Evolutionary conservation across 2,888 invertebrate species (phyloP).

Genomic region (Sarcophaga rosellei): DNA sequence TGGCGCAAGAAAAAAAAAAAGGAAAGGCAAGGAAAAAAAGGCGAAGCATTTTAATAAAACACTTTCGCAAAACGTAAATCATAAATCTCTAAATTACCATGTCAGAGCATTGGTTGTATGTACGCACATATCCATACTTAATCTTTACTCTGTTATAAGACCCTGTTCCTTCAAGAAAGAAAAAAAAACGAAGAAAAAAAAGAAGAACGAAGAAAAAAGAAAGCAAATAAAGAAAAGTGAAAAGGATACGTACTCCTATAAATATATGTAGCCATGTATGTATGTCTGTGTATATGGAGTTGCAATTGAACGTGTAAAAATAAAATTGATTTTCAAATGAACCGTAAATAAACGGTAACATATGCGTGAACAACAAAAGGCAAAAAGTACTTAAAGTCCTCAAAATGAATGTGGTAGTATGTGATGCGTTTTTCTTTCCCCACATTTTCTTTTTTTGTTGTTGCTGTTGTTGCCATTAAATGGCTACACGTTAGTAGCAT

Average conservation of each 20-base stretch:
- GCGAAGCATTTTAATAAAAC: conserved; percentile 56
- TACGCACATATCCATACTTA: not conserved
- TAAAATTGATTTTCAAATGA: conserved; percentile 74
- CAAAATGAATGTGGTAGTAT: not conserved
- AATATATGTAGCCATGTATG: not conserved
- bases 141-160: not conserved
- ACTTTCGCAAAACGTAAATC: conserved; percentile 46
- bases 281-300: conserved; percentile 2
- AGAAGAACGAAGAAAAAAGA: too few species aligned
- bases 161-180: too few species aligned
- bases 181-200: too few species aligned
- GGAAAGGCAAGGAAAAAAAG: not conserved
- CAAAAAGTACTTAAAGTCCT: conserved; percentile 53
- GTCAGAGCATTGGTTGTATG: conserved; percentile 1
- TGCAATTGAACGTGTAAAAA: conserved; percentile 60
- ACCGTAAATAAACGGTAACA: conserved; percentile 75
- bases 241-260: too few species aligned
- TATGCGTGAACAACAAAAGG: conserved; percentile 69
- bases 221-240: too few species aligned
- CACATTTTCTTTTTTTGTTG: not conserved
- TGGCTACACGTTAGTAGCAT: not conserved
- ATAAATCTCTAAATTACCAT: conserved; percentile 61
- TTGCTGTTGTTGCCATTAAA: too few species aligned
- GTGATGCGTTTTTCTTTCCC: not conserved
- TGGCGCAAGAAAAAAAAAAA: conserved; percentile 4